A percentile compares a stretch with the other conserved stretches of the same genome.
phyloP scores from a whole-genome alignment of 2,888 invertebrate species.

The Polietes domitor region DNA sequence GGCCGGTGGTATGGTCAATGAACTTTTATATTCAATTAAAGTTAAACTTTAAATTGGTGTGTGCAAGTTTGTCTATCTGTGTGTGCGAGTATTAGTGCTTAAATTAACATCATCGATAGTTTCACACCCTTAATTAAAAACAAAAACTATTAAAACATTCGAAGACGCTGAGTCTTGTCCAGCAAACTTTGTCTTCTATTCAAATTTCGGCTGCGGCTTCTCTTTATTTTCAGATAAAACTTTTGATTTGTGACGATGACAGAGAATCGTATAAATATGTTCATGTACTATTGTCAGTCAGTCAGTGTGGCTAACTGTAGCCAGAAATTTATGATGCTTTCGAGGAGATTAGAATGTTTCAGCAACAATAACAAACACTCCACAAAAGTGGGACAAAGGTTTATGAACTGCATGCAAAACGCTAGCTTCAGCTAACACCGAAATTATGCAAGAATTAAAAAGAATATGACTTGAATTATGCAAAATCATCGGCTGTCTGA shows the following conservation, averaged over 20 bases:
- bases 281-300: no score
- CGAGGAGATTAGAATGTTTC: no score
- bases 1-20: constrained; percentile 29
- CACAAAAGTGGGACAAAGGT: constrained; percentile 39
- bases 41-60: neutral
- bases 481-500: neutral
- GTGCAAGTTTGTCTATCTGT: neutral
- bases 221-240: no score
- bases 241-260: no score
- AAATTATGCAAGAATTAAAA: constrained; percentile 41
- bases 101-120: neutral
- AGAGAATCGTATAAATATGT: no score
- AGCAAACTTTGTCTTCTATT: no score
- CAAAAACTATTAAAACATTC: neutral
- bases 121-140: constrained; percentile 1
- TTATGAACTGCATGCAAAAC: constrained; percentile 21
- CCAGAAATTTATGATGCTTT: no score
- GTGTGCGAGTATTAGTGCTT: neutral
- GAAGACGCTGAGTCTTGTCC: no score
- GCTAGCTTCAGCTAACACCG: neutral
- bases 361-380: no score
- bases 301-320: no score
- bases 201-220: no score
- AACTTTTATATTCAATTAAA: constrained; percentile 24
- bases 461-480: neutral